Percentiles rank a stretch among this genome's conserved stretches.
Conservation (phyloP, 2,888 invertebrate genomes). For the Neria commutata region DNA sequence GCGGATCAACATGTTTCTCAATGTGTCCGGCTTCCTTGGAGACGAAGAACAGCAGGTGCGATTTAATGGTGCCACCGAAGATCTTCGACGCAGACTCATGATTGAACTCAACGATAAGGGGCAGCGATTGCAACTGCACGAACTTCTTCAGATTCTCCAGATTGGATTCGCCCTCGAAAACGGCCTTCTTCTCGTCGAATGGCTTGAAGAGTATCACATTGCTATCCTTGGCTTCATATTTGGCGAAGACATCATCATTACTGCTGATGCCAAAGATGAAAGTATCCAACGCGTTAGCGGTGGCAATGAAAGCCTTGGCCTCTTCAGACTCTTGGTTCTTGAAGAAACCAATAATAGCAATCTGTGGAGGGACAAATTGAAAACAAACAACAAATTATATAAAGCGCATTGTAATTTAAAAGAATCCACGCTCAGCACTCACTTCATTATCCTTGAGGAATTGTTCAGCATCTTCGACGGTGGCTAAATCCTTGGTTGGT, state of each 20-base stretch:
- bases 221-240: slow-evolving; percentile 80
- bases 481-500: slow-evolving; percentile 79
- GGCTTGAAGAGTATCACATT: slow-evolving; percentile 90
- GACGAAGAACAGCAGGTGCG: slow-evolving; percentile 93
- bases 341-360: slow-evolving; percentile 91
- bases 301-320: slow-evolving; percentile 83
- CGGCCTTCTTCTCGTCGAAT: slow-evolving; percentile 85
- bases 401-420: neutral
- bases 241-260: slow-evolving; percentile 77
- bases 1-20: slow-evolving; percentile 77
- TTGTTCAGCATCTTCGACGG: slow-evolving; percentile 81
- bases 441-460: slow-evolving; percentile 74
- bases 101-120: slow-evolving; percentile 93
- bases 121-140: slow-evolving; percentile 82
- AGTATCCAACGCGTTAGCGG: slow-evolving; percentile 84
- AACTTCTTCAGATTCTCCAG: slow-evolving; percentile 80
- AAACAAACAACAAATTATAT: too few species aligned
- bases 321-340: slow-evolving; percentile 77
- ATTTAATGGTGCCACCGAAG: slow-evolving; percentile 97
- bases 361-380: slow-evolving; percentile 62
- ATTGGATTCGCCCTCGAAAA: slow-evolving; percentile 72
- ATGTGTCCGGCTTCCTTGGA: slow-evolving; percentile 88
- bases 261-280: slow-evolving; percentile 86
- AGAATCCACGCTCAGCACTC: too few species aligned
- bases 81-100: slow-evolving; percentile 98